A percentile compares a stretch with the other conserved stretches of the same genome.
These are phyloP conservation scores for Drosophila ambigua DNA, from an alignment of 1,140 invertebrate species.

Conservation along the genomic window DNA sequence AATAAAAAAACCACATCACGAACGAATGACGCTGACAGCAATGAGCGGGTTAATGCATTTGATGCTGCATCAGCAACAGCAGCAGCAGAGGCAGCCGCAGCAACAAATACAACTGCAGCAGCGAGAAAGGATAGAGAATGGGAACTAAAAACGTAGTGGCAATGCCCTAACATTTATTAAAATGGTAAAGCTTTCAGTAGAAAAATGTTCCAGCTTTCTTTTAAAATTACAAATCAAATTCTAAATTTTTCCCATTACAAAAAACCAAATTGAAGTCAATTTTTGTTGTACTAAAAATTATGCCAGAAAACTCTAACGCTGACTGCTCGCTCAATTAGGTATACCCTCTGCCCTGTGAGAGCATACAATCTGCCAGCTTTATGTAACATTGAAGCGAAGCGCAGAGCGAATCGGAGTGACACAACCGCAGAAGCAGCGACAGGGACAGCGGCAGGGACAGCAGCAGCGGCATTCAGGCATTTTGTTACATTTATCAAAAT, in stretches of 20 bases:
- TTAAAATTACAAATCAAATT: too few relatives aligned
- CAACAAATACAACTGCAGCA: slow-evolving; percentile 18
- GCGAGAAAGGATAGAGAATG: neutral
- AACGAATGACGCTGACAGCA: slow-evolving; percentile 70
- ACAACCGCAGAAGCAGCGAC: slow-evolving; percentile 35
- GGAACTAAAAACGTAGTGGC: neutral
- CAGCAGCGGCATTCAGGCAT: slow-evolving; percentile 41
- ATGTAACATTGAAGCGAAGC: neutral
- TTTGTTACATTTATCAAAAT: slow-evolving; percentile 78
- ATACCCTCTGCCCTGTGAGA: neutral
- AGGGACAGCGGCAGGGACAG: neutral
- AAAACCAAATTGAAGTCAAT: too few relatives aligned
- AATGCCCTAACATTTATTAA: neutral
- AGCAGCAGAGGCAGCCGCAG: slow-evolving; percentile 9
- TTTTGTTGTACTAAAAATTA: too few relatives aligned
- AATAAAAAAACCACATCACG: slow-evolving; percentile 63
- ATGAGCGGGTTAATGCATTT: slow-evolving; percentile 78
- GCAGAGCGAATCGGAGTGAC: slow-evolving; percentile 35
- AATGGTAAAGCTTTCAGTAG: too few relatives aligned
- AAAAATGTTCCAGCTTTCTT: too few relatives aligned
- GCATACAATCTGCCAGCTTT: neutral
- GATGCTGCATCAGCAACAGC: slow-evolving; percentile 50
- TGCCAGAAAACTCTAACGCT: too few relatives aligned
- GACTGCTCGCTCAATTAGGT: too few relatives aligned
- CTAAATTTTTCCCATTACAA: too few relatives aligned